Evolutionary conservation across 2,888 invertebrate species (phyloP), one percentile per base, ranked within the genome.

Genomic region (Lamellibrachia columna): DNA sequence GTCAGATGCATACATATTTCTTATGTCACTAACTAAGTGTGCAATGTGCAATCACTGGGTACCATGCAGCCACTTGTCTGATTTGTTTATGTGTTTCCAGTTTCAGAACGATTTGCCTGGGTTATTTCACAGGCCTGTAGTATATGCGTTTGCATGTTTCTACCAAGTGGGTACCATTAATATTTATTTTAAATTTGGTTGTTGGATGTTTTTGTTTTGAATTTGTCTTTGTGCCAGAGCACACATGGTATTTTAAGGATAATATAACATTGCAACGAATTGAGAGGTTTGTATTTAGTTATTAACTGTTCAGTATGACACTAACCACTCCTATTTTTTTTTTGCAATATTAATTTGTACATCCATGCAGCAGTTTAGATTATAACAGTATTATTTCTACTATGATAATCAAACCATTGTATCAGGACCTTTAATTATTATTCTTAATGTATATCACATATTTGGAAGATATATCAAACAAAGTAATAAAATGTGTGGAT

Each of bases 101-200:
- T 75, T 75, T 75, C 75, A 75, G 75, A 75, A 15, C 2, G 75
- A 75, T 75, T 75, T 75, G 75, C 75, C 75, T 75, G 75, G 15
- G 75, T 75, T 75, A 75, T 75, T 75, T 15, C 75, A 75, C 75
- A 75, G 22, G 75, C 75, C 75, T 3, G 75, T 22, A 75, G 75
- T 75, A 75, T 75, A 75, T 75, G 75, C 75, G 22, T 15, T 75
- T 75, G 75, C 75, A 22, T 75, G 75, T 75, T 75, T 75, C 75
- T 75, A 75, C 75, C 75, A 75, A 75, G 75, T 75, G 75, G 75
- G 75, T 75, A 75, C 75, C 75, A 6, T n/a, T 75, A 75, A 75
- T 75, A 22, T 75, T 40, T 75, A 75, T 75, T 75, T 75, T n/a
- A 75, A n/a, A 75, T 22, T 75, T 75, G 22, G 75, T 75, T 75